Base-by-base conservation (phyloP, 1,140 invertebrate species). In the Drosophila paulistorum region DNA sequence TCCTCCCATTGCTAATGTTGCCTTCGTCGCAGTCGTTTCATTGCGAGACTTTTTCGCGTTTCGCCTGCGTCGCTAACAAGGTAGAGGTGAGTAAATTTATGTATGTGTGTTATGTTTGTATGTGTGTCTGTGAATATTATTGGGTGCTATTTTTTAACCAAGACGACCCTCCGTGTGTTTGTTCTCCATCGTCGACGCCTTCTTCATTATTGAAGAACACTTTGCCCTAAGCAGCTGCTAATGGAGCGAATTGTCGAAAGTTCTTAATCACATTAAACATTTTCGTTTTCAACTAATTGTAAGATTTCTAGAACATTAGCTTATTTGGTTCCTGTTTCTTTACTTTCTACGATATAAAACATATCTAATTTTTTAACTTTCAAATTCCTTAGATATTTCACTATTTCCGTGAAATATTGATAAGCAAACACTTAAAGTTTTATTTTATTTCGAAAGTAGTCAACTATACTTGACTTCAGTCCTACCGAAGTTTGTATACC, bases 181-280 rank as follows among this genome's bases (percentile, higher is more conserved):
- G 58, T 17, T 26, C 57, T 73, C 57, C 67, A 51, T 67, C 60
- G 66, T 51, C 45, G 58, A 51, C 60, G 48, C 20, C 17, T 37
- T 63, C 55, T 41, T 64, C 66, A 58, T 35, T 30, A 74, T 67
- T 71, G 69, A 48, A 71, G 65, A 57, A 57, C 30, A 62, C 35
- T 42, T 41, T 41, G 35, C 7, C 6, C 61, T 60, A 60, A 85
- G 54, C 81, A 85, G 82, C 82, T 85, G 81, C 82, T 85, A 85
- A 85, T 85, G 60, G 68, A 58, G 66, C 55, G 37, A 76, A 70
- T 30, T 17, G 35, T 54, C 30, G 37, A 42, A 57, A 55, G 69
- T 41, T 42, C 63, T 39, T 59, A 74, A 30, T 30, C 6, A 30
- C 30, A 30, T 30, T 30, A 30, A 30, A 30, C 30, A 26, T 2